Percentiles rank a stretch among this genome's conserved stretches.
phyloP scores from a whole-genome alignment of 2,797 vertebrate genomes.

The Eremophila alpestris region DNA sequence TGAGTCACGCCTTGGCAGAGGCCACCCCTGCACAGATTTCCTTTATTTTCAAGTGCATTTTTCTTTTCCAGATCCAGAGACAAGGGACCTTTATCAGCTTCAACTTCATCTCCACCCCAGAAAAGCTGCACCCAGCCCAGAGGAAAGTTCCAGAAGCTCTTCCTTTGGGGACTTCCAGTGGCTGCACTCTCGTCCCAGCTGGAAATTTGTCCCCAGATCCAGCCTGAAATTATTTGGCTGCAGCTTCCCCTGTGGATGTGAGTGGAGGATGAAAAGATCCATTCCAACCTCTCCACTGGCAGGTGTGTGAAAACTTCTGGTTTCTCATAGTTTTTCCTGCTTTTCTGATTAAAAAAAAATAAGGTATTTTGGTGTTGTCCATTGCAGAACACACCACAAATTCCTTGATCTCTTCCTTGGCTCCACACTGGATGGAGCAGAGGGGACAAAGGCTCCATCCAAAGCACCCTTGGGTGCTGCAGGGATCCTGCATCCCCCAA shows the following conservation, averaged over 20 bases:
- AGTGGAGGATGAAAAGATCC: neutral
- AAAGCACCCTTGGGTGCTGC: neutral
- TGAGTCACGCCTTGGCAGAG: constrained; percentile 46
- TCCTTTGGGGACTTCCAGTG: neutral
- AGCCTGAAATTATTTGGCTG: neutral
- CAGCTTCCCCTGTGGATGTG: neutral
- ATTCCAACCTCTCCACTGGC: neutral
- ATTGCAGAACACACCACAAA: rapidly evolving
- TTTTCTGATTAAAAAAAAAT: neutral
- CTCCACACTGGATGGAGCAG: rapidly evolving
- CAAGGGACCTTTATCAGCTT: constrained; percentile 7
- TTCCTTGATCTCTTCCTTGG: too few species aligned
- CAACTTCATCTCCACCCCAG: neutral
- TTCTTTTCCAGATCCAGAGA: neutral
- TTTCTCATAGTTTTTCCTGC: neutral
- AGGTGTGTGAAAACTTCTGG: neutral
- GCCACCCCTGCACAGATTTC: neutral
- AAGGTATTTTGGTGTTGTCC: neutral
- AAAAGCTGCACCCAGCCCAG: neutral
- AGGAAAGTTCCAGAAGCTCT: neutral
- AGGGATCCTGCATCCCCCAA: neutral
- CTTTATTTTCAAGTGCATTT: neutral
- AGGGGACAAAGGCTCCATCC: neutral
- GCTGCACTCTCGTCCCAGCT: neutral
- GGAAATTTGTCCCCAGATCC: neutral